Percentiles rank a stretch among this genome's conserved stretches.
Conservation (phyloP, 2,888 invertebrate genomes). For the Sussaba pulchella region DNA sequence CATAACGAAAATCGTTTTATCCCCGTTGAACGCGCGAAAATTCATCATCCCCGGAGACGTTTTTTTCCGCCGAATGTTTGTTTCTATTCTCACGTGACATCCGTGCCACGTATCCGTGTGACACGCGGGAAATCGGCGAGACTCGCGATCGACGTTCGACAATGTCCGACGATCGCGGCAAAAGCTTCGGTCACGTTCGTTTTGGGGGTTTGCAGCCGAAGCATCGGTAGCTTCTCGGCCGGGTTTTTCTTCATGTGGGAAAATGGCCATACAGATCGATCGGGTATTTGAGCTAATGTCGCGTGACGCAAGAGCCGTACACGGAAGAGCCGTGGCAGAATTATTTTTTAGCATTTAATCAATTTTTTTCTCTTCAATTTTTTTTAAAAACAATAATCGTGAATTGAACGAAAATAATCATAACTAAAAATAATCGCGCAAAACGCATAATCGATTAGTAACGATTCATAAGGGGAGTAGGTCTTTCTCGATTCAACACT, state of each 20-base stretch:
- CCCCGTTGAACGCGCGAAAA: background rate
- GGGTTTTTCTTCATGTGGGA: background rate
- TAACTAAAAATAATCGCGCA: no score
- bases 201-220: background rate
- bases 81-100: conserved; percentile 7
- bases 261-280: background rate
- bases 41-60: background rate
- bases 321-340: no score
- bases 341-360: no score
- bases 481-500: no score
- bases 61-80: background rate
- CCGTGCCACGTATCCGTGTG: background rate
- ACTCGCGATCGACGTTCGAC: conserved; percentile 6
- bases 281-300: background rate
- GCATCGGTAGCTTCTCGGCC: background rate
- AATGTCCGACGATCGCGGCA: background rate
- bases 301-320: background rate
- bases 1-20: conserved; percentile 17
- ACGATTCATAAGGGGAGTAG: no score
- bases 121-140: background rate
- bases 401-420: no score
- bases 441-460: no score
- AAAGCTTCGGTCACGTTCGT: background rate
- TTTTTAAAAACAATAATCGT: no score
- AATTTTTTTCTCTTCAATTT: no score